Conservation (phyloP, 2,797 vertebrate genomes). For the Typhlichthys subterraneus region DNA sequence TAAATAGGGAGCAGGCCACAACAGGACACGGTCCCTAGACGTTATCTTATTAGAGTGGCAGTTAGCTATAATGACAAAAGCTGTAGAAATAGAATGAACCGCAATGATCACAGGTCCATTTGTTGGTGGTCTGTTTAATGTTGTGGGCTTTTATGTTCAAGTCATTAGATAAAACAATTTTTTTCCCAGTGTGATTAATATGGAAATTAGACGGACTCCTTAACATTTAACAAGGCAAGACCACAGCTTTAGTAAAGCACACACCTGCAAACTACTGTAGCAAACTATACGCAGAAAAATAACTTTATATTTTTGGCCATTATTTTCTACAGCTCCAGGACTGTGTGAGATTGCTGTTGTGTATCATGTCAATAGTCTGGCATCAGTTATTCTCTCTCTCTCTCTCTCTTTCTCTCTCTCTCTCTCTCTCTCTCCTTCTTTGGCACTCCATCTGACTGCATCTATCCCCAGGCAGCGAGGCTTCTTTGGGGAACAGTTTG, state of each 20-base stretch:
- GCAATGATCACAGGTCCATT: constrained; percentile 45
- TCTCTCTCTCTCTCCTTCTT: constrained; percentile 21
- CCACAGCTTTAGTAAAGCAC: constrained; percentile 26
- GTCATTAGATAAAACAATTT: constrained; percentile 54
- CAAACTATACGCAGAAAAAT: constrained; percentile 27
- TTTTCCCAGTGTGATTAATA: constrained; percentile 60
- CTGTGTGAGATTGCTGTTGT: constrained; percentile 31
- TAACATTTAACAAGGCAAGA: constrained; percentile 29
- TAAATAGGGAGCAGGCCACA: constrained; percentile 40
- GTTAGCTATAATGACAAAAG: constrained; percentile 34
- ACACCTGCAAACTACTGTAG: constrained; percentile 37
- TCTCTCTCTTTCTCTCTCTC: neutral
- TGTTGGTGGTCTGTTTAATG: constrained; percentile 34
- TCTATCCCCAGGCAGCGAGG: constrained; percentile 72
- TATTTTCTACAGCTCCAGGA: constrained; percentile 22
- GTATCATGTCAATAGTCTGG: constrained; percentile 48
- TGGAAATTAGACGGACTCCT: constrained; percentile 49
- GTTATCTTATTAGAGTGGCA: constrained; percentile 31
- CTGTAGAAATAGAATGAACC: constrained; percentile 40
- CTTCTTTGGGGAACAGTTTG: constrained; percentile 79
- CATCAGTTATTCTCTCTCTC: constrained; percentile 17
- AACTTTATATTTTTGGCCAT: constrained; percentile 37
- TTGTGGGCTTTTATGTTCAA: constrained; percentile 35
- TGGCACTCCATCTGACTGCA: constrained; percentile 5
- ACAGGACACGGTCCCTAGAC: constrained; percentile 43